These are phyloP conservation scores for Melanocharis versteri DNA, from an alignment of 2,113 vertebrate genomes.

Conservation along the genomic window DNA sequence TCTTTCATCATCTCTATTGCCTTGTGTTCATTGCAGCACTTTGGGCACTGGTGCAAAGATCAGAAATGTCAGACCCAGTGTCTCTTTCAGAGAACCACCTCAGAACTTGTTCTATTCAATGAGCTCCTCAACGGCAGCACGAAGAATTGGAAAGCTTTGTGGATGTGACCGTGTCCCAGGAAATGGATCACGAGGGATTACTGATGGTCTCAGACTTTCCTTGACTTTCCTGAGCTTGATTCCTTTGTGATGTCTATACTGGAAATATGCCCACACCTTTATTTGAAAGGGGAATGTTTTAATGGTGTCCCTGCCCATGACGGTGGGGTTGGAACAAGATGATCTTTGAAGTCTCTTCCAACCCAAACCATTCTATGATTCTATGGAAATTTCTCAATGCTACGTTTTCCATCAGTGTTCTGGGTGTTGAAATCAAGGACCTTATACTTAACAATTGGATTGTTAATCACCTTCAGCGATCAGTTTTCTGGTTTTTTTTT, in stretches of 20 bases:
- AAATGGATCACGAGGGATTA: neutral
- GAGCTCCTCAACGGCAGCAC: neutral
- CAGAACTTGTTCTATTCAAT: neutral
- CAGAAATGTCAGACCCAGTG: neutral
- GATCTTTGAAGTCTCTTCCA: neutral
- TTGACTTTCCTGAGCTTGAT: neutral
- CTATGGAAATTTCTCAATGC: neutral
- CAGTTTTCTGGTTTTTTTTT: neutral
- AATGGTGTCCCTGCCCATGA: neutral
- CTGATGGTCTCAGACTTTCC: neutral
- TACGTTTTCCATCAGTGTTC: neutral
- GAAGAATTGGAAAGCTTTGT: neutral
- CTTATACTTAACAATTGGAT: neutral
- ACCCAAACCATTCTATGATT: neutral
- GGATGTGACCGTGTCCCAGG: neutral
- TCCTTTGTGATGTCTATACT: neutral
- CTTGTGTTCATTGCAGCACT: neutral
- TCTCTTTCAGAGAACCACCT: neutral
- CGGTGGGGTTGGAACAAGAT: neutral
- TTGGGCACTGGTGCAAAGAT: neutral
- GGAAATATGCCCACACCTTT: neutral
- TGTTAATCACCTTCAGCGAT: neutral
- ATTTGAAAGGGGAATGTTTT: neutral
- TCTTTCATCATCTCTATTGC: neutral
- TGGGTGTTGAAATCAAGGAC: neutral